Evolutionary conservation across 2,797 vertebrate genomes (phyloP).

Genomic region (Adelosebastes latens): DNA sequence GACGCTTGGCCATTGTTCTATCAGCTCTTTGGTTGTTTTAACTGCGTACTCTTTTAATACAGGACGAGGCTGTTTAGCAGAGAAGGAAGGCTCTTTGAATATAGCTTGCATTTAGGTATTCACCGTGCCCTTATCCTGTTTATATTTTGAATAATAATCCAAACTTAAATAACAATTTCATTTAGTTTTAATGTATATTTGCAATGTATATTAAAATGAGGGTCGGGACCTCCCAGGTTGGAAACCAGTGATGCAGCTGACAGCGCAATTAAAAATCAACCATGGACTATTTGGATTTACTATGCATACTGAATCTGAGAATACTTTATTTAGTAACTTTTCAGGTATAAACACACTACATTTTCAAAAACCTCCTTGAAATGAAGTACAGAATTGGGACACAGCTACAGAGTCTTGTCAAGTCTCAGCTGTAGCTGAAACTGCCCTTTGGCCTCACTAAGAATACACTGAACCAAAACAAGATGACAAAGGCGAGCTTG

Average conservation of each 20-base stretch:
- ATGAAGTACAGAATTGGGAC: not conserved
- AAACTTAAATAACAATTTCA: too few species aligned
- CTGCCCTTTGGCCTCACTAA: not conserved
- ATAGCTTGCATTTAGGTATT: too few species aligned
- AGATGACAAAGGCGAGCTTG: not conserved
- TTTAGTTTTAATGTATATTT: too few species aligned
- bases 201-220: too few species aligned
- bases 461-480: not conserved
- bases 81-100: too few species aligned
- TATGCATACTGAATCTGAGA: not conserved
- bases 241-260: not conserved
- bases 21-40: too few species aligned
- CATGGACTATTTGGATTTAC: not conserved
- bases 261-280: not conserved
- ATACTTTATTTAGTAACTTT: not conserved
- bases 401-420: not conserved
- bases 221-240: too few species aligned
- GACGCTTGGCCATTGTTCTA: too few species aligned
- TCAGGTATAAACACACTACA: not conserved
- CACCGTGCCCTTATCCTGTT: too few species aligned
- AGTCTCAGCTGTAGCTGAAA: constrained; percentile 6
- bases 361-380: not conserved
- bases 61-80: too few species aligned
- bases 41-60: too few species aligned
- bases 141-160: too few species aligned